Base-by-base conservation (phyloP, 2,797 vertebrate genomes). In the Arnoldichthys spilopterus region DNA sequence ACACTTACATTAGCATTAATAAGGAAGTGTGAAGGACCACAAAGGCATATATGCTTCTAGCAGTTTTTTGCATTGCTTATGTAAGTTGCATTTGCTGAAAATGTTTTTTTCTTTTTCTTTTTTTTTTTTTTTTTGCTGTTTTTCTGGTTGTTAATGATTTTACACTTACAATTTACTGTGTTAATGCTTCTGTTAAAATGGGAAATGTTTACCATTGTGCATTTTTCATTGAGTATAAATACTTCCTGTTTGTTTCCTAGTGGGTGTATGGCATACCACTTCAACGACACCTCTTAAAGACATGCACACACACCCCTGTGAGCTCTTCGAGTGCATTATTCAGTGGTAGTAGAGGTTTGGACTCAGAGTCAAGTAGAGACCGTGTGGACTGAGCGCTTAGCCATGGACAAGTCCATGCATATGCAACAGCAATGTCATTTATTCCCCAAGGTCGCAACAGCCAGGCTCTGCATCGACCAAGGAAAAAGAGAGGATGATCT, bases 381-480 rank as follows among this genome's bases (percentile, higher is more conserved):
- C 78, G 69, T 71, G 51, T 40, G 70, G 82, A 81, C 71, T 45
- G 63, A 79, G 79, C 79, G 77, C 69, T 82, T 26, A 73, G 24
- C 12, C 15, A 15, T 58, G 68, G 74, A 78, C 71, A 49, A 54
- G 49, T 59, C 24, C 81, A 74, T 87, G 85, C 82, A 87, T 86
- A 82, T 78, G 73, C 86, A 88, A 77, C 69, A 80, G 78, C 43
- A 24, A 11, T 34, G 40, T 37, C 51, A 40, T 49, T 72, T 64
- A 62, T 68, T 54, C 72, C 16, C 34, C 12, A 24, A 1, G 37
- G 28, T 81, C 79, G 68, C 68, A 15, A 51, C 71, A 69, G 16
- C 18, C 49, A 70, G 28, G 64, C 66, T 74, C 64, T 61, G 32
- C 43, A 37, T 34, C 32, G 24, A 69, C 49, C 8, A 49, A 12